Base-by-base conservation (phyloP, 2,888 invertebrate genomes). In the Pherbina coryleti region DNA sequence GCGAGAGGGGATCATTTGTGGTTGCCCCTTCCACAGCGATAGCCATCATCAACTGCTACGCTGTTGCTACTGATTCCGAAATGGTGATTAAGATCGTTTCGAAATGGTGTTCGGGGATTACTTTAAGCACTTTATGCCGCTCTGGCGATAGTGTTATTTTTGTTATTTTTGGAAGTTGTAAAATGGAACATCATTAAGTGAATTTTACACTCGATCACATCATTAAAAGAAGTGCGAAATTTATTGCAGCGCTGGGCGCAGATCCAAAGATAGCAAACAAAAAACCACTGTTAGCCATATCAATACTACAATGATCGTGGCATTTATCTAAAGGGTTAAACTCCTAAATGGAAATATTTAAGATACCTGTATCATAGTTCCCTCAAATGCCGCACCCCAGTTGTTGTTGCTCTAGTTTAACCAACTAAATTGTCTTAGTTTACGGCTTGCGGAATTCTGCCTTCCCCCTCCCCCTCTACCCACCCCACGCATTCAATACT, bases 131-230 rank as follows among this genome's bases (percentile, higher is more conserved):
- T 72, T 72, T 11, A 72, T 51, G 55, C 3, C 22, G 34, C 55
- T 22, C 28, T 9, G 17, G 2, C 17, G 8, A 7, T 8, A 22
- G 31, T 31, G 70, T 57, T 22, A 17, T 11, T 22, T 19, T 19
- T 72, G 72, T 72, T 72, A 44, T 72, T 60, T 72, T 60, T 22
- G 57, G 60, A 72, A 60, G 72, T 60, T 72, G 60, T 60, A 72
- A 57, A 71, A 71, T 55, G 71, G 72, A 34, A 37, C 60, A 72
- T 28, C 37, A 44, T 72, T 51, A 17, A 28, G 19, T 3, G 31
- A 55, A 71, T 71, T 71, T 71, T 55, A 55, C 71, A 71, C 28
- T 55, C 55, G 8, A 71, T 53, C 8, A n/a, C 60, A 22, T 57
- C 44, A 22, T 44, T 19, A 22, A 44, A 72, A 17, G 11, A 37